Evolutionary conservation across 2,888 invertebrate genomes (phyloP).

Genomic region (Rhogogaster chlorosoma): DNA sequence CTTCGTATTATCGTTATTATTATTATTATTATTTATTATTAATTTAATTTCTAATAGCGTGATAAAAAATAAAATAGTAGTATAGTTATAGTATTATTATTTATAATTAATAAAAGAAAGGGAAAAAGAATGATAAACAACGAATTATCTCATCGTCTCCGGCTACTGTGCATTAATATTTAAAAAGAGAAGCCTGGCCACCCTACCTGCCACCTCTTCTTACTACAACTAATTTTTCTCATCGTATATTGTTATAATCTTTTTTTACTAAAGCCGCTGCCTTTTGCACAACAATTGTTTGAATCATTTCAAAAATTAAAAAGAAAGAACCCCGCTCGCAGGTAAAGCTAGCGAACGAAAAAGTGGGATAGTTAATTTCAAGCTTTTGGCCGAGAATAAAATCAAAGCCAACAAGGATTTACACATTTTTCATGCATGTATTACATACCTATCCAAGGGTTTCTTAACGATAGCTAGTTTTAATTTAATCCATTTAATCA

Average conservation of each 20-base stretch:
- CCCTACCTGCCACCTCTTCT: not conserved
- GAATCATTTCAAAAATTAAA: slow-evolving; percentile 10
- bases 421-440: not conserved
- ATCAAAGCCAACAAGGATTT: not conserved
- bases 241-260: not conserved
- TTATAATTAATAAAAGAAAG: not conserved
- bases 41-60: slow-evolving; percentile 60
- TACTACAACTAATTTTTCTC: not conserved
- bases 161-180: slow-evolving; percentile 37
- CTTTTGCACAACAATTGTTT: slow-evolving; percentile 19
- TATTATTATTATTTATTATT: slow-evolving; percentile 10
- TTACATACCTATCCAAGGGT: not conserved
- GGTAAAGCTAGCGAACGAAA: not conserved
- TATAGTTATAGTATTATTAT: slow-evolving; percentile 53
- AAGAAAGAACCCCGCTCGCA: not conserved
- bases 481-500: not conserved
- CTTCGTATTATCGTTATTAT: not conserved
- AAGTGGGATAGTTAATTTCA: not conserved
- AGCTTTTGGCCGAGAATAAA: not conserved
- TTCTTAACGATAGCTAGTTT: not conserved
- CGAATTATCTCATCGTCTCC: slow-evolving; percentile 37
- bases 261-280: not conserved
- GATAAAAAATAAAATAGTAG: slow-evolving; percentile 64
- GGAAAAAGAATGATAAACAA: slow-evolving; percentile 56
- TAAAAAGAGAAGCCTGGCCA: not conserved